Evolutionary conservation across 2,113 vertebrate genomes (phyloP), one percentile per base, ranked within the genome.

Genomic region (Varanus salvator): DNA sequence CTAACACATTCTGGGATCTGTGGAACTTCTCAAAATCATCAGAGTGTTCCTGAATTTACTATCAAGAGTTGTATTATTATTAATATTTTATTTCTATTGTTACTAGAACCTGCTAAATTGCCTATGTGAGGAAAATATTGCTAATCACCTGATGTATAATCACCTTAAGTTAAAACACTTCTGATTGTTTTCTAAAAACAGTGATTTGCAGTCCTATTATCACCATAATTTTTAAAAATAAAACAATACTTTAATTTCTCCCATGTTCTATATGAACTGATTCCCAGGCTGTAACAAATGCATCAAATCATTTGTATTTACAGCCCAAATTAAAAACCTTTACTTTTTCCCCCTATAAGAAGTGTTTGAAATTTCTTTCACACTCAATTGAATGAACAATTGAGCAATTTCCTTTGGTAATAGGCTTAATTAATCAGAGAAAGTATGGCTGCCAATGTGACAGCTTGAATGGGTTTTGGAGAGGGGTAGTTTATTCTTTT

Each of bases 341-440:
- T 74, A 23, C 90, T 90, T 92, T 92, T 91, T 87, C 86, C 1
- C 87, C 2, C 71, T 94, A 44, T 82, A 64, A 71, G 21, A 91
- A 91, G 86, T 86, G 86, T 77, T 92, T 82, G 91, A 87, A 91
- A 87, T 91, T 92, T 94, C 80, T 76, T 94, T 92, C 80, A 93
- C 44, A 91, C 57, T 90, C 69, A 88, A 3, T 71, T 94, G 74
- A 92, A 81, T 91, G 54, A 93, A 91, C 44, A 93, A 89, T 74
- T 95, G 85, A 81, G 71, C 90, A 83, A 94, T 95, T 91, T 93
- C 60, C 77, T 92, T 91, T 89, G 54, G 9, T 94, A 91, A 93
- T 76, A 89, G 90, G 60, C 54, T 93, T 95, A 91, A 92, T 93
- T 89, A 92, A 93, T 93, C 52, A 87, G 66, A 92, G 60, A 82